Conservation (phyloP, 2,113 vertebrate species). For the Pampusana beccarii region DNA sequence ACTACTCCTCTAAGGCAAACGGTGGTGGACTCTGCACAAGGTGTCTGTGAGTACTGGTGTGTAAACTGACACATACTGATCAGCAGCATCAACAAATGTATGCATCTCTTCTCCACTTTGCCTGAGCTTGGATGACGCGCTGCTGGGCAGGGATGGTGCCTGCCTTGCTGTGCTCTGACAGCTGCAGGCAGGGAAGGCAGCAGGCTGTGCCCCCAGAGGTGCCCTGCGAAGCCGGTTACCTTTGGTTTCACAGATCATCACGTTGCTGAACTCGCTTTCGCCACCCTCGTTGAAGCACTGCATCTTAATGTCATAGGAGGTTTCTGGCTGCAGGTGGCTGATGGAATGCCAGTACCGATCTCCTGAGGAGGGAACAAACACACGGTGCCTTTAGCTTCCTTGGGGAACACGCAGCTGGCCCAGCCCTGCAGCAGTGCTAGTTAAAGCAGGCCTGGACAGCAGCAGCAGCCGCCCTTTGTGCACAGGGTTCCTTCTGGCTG, state of each 20-base stretch:
- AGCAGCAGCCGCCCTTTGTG: neutral
- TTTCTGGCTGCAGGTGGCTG: conserved; percentile 94
- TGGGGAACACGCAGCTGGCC: neutral
- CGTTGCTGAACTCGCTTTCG: conserved; percentile 95
- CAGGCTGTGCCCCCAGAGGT: neutral
- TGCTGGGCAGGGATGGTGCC: neutral
- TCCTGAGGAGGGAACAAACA: conserved; percentile 63
- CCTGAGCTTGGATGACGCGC: accelerated
- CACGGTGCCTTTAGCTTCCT: accelerated
- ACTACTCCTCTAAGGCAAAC: neutral
- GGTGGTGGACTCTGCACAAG: neutral
- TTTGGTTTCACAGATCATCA: conserved; percentile 98
- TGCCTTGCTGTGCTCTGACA: neutral
- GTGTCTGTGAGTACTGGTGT: neutral
- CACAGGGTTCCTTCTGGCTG: neutral
- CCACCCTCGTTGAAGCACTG: conserved; percentile 97
- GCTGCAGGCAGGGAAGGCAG: neutral
- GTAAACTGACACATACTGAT: neutral
- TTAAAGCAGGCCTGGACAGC: neutral
- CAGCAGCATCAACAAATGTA: neutral
- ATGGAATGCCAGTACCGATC: conserved; percentile 96
- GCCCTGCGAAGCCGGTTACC: conserved; percentile 62
- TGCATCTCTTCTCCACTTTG: neutral
- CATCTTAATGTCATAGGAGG: conserved; percentile 98
- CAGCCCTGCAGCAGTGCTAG: neutral